Evolutionary conservation across 2,797 vertebrate genomes (phyloP).

Genomic region (Aldrovandia affinis): DNA sequence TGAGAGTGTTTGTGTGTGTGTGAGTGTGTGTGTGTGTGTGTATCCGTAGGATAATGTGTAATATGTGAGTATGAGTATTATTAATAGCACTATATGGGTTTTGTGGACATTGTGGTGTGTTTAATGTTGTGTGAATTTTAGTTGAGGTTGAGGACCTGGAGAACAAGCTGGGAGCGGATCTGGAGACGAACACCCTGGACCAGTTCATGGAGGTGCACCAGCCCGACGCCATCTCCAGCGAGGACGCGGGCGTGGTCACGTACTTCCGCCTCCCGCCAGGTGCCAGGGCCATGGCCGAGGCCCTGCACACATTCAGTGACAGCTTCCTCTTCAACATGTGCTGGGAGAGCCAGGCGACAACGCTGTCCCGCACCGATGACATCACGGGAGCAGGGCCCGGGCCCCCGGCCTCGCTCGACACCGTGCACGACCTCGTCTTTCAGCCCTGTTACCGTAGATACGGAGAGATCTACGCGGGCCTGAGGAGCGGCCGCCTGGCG

Average conservation of each 20-base stretch:
- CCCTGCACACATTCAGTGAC: conserved; percentile 65
- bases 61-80: not conserved
- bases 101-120: not conserved
- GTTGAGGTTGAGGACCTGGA: conserved; percentile 72
- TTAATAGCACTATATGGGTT: not conserved
- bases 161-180: conserved; percentile 53
- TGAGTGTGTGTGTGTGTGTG: not conserved
- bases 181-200: conserved; percentile 61
- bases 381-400: not conserved
- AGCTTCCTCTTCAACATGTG: conserved; percentile 79
- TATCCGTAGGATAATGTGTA: not conserved
- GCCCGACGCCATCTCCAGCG: conserved; percentile 21
- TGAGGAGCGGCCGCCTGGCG: conserved; percentile 76
- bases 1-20: not conserved
- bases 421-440: conserved; percentile 59
- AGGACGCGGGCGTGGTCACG: conserved; percentile 51
- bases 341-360: conserved; percentile 74
- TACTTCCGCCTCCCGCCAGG: conserved; percentile 73
- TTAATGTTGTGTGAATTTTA: conserved; percentile 44
- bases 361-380: not conserved
- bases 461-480: conserved; percentile 55
- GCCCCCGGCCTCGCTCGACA: conserved; percentile 43
- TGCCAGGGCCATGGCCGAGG: conserved; percentile 63
- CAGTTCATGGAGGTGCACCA: conserved; percentile 65
- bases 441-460: conserved; percentile 66